Conservation (phyloP, 2,888 invertebrate genomes). For the Drosophila cracens region DNA sequence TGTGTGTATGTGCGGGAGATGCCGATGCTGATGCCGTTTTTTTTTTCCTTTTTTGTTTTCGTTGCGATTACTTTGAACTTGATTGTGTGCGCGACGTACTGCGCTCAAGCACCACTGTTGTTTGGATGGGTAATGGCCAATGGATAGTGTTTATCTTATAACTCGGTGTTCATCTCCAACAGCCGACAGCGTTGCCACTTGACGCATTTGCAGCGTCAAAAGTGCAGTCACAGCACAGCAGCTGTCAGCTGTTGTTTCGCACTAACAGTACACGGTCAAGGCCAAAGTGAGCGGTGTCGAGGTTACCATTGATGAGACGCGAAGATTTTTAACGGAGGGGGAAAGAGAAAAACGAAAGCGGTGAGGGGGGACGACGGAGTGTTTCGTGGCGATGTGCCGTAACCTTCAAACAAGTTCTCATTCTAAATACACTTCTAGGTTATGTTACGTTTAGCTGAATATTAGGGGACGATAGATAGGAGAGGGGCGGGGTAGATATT, state of each 20-base stretch:
- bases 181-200: slow-evolving; percentile 52
- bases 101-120: slow-evolving; percentile 48
- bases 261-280: slow-evolving; percentile 56
- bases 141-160: slow-evolving; percentile 22
- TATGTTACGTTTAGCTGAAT: slow-evolving; percentile 44
- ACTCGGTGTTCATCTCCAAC: slow-evolving; percentile 37
- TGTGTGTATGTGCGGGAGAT: slow-evolving; percentile 49
- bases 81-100: slow-evolving; percentile 53
- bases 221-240: slow-evolving; percentile 47
- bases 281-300: slow-evolving; percentile 48
- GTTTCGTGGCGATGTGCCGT: slow-evolving; percentile 56
- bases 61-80: slow-evolving; percentile 68
- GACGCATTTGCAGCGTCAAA: slow-evolving; percentile 46
- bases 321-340: slow-evolving; percentile 15
- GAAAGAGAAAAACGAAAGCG: neutral
- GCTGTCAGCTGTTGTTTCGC: slow-evolving; percentile 67
- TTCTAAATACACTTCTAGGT: slow-evolving; percentile 63
- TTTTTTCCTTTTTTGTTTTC: slow-evolving; percentile 43
- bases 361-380: slow-evolving; percentile 10
- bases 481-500: neutral
- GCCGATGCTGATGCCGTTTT: slow-evolving; percentile 42
- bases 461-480: neutral
- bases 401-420: slow-evolving; percentile 69
- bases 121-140: slow-evolving; percentile 9
- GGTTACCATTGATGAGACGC: slow-evolving; percentile 38